Base-by-base conservation (phyloP, 2,797 vertebrate species). In the Brachyalestes nurse region DNA sequence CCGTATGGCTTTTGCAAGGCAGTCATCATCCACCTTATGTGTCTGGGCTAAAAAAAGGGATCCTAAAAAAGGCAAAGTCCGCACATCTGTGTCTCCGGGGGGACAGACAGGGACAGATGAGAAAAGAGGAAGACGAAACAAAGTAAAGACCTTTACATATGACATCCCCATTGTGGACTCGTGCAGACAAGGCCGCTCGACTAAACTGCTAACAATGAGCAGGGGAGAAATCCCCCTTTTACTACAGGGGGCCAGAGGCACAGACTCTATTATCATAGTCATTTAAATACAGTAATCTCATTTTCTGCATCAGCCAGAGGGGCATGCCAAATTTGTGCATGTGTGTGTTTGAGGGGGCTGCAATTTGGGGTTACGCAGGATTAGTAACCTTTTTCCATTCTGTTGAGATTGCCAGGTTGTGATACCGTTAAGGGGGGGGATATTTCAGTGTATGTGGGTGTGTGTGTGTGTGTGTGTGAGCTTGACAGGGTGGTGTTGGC, bases 231-330 rank as follows among this genome's bases (percentile, higher is more conserved):
- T 94, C 92, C 89, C 87, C 23, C 45, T 86, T 89, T 90, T 92
- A 86, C 90, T 88, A 90, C 90, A 88, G 92, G 87, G 88, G 92
- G 90, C 90, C 84, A 87, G 89, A 91, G 91, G 93, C 92, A 95
- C 94, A 90, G 91, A 95, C 93, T 89, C 96, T 95, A 98, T 98
- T 98, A 97, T 95, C 96, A 97, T 97, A 98, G 96, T 97, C 95
- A 99, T 98, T 98, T 98, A 97, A 98, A 99, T 98, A 97, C 96
- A 98, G 96, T 98, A 99, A 99, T 99, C 97, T 97, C 94, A 97
- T 99, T 98, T 97, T 97, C 96, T 95, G 96, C 96, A 93, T 95
- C 92, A 95, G 95, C 94, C 93, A 92, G 94, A 93, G 88, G 92
- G 93, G 88, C 87, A 88, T 90, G 90, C 91, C 90, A 91, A 92